Conservation (phyloP, 2,113 vertebrate species). For the Cygnus atratus region DNA sequence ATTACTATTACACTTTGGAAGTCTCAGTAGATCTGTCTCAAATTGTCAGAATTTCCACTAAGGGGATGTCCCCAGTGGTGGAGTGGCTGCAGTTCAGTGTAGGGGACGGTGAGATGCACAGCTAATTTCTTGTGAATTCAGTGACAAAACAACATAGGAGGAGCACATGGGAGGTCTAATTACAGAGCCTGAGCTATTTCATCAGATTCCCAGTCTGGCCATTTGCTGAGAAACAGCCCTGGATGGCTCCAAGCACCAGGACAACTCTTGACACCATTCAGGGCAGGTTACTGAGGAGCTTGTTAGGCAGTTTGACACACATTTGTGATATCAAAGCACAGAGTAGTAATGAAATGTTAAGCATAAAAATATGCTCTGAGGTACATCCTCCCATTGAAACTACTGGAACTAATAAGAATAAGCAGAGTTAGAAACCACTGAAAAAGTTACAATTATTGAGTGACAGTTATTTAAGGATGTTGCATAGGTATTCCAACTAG, state of each 20-base stretch:
- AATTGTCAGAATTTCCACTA: not conserved
- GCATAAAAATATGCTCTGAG: not conserved
- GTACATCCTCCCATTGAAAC: not conserved
- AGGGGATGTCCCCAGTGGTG: not conserved
- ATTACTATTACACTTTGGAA: not conserved
- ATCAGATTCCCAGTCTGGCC: not conserved
- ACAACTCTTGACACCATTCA: too few relatives aligned
- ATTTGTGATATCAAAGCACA: not conserved
- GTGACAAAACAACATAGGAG: not conserved
- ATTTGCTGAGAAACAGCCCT: not conserved
- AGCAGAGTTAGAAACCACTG: not conserved
- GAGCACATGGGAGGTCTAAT: not conserved
- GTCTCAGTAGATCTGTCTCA: not conserved
- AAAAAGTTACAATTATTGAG: not conserved
- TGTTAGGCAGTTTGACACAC: not conserved
- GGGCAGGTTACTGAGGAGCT: not conserved
- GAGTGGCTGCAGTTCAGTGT: not conserved
- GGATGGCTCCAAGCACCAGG: not conserved
- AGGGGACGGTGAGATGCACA: not conserved
- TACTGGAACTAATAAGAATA: not conserved
- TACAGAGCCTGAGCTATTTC: not conserved
- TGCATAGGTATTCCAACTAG: not conserved
- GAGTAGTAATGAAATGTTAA: not conserved
- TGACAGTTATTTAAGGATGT: not conserved
- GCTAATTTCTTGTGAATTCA: not conserved